Evolutionary conservation across 1,140 invertebrate genomes (phyloP).

Genomic region (Ditylenchus dipsaci): DNA sequence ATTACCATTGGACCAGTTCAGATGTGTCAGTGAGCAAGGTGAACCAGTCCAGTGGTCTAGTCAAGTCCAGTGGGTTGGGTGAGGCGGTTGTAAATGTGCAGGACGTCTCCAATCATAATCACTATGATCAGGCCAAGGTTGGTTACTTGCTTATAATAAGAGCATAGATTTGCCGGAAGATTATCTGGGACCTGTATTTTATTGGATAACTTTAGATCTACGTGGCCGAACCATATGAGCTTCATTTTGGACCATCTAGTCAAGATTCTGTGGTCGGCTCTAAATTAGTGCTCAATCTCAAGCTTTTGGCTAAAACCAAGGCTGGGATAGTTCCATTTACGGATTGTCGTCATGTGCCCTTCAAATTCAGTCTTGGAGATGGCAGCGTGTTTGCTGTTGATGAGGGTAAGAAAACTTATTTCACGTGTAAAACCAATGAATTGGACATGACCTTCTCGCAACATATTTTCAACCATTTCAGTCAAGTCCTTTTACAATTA

Average conservation of each 20-base stretch:
- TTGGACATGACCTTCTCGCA: too few relatives aligned
- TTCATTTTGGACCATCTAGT: conserved; percentile 57
- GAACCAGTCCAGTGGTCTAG: conserved; percentile 48
- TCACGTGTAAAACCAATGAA: too few relatives aligned
- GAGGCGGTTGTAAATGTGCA: conserved; percentile 14
- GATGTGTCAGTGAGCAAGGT: conserved; percentile 38
- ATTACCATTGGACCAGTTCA: conserved; percentile 58
- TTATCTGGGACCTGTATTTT: too few relatives aligned
- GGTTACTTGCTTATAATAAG: not conserved
- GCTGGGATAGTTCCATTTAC: conserved; percentile 33
- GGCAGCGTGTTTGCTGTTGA: conserved; percentile 19
- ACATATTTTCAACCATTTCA: too few relatives aligned
- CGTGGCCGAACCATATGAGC: conserved; percentile 58
- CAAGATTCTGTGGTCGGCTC: conserved; percentile 59
- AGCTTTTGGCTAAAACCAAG: conserved; percentile 44
- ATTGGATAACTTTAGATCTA: conserved; percentile 54
- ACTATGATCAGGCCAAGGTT: conserved; percentile 58
- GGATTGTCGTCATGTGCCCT: conserved; percentile 38
- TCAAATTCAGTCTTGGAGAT: conserved; percentile 25
- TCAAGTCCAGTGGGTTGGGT: conserved; percentile 31
- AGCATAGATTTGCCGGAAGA: too few relatives aligned
- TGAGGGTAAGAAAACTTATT: conserved; percentile 10
- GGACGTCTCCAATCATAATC: conserved; percentile 23
- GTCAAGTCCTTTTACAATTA: too few relatives aligned
- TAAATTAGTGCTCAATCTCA: conserved; percentile 57